Base-by-base conservation (phyloP, 2,113 vertebrate genomes). In the Chlamydotis undulata region DNA sequence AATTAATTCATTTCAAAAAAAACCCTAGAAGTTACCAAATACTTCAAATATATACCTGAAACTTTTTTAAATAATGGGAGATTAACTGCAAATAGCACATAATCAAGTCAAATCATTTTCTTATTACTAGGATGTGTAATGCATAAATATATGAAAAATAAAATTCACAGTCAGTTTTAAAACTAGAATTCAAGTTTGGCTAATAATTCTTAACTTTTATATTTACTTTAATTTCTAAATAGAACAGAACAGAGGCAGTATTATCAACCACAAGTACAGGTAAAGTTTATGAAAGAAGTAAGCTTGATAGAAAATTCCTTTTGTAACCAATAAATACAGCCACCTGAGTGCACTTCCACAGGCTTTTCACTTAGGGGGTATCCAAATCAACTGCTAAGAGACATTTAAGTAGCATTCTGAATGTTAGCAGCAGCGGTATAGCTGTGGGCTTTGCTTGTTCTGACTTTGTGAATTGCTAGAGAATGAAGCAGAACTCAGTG, bases 281-380 rank as follows among this genome's bases (percentile, higher is more conserved):
- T 97, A 97, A 98, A 97, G 85, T 96, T 96, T 89, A 94, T 96
- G 95, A 98, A 98, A 98, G 97, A 98, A 98, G 96, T 97, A 98
- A 98, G 97, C 97, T 98, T 95, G 92, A 97, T 97, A 97, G 93
- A 98, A 98, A 97, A 98, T 97, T 98, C 97, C 96, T 98, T 98
- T 98, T 98, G 82, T 97, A 97, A 98, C 98, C 97, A 98, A 98
- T 98, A 98, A 98, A 98, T 97, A 98, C 96, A 96, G 97, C 98
- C 98, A 99, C 99, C 98, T 99, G 99, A 99, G 99, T 98, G 98
- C 98, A 96, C 97, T 98, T 97, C 97, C 97, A 95, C 97, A 98
- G 96, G 97, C 97, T 97, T 98, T 97, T 98, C 92, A 90, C 81
- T 96, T 96, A 87, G 53, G 95, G 97, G 96, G 84, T 96, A 96